Evolutionary conservation across 2,113 vertebrate genomes (phyloP).

Genomic region (Grammomys dolichurus): DNA sequence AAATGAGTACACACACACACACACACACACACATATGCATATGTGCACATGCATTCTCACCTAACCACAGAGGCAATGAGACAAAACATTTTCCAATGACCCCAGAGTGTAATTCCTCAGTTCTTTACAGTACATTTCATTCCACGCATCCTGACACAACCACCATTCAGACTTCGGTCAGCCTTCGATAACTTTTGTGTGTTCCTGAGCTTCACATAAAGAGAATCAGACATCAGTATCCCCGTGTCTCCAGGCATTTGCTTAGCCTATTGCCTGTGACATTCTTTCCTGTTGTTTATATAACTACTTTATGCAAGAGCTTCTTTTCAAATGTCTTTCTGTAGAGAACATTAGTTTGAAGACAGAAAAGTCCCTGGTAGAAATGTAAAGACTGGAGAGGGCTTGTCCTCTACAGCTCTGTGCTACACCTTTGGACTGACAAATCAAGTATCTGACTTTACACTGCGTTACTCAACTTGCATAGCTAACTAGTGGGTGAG

Average conservation of each 20-base stretch:
- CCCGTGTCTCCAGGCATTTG: neutral
- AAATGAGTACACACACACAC: neutral
- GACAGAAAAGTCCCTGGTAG: constrained; percentile 7
- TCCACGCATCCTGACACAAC: neutral
- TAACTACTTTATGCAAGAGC: constrained; percentile 22
- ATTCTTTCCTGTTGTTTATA: neutral
- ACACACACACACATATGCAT: neutral
- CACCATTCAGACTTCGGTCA: neutral
- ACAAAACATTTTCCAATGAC: neutral
- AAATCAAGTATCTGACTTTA: constrained; percentile 16
- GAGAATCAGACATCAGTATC: neutral
- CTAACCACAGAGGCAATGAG: neutral
- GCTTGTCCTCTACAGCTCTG: neutral
- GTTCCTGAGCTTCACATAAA: neutral
- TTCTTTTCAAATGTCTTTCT: constrained; percentile 30
- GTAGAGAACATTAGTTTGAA: neutral
- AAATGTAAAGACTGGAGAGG: neutral
- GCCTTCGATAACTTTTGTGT: neutral
- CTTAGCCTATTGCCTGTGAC: neutral
- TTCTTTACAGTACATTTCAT: neutral
- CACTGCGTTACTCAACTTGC: neutral
- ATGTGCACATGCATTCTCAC: neutral
- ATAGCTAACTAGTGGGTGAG: constrained; percentile 37
- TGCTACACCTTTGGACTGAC: neutral
- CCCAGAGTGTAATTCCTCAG: neutral